These are phyloP conservation scores for Andrena minutula DNA, from an alignment of 2,888 invertebrate species.

Conservation along the genomic window DNA sequence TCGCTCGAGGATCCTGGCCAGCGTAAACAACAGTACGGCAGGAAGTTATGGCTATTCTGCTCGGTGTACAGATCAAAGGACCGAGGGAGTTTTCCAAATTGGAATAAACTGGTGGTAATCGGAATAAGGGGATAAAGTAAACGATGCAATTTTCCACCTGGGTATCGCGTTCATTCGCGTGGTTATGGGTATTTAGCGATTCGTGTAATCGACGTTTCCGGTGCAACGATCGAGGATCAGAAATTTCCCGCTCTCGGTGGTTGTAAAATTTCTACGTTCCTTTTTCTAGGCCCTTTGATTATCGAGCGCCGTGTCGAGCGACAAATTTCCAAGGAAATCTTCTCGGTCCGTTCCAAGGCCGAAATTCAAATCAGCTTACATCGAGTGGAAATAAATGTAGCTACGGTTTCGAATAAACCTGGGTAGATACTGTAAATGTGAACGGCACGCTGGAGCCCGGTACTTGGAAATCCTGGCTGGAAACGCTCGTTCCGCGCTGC, in stretches of 20 bases:
- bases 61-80: not conserved
- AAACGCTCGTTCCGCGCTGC: not conserved
- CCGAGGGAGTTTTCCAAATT: not conserved
- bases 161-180: not conserved
- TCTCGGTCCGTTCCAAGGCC: not conserved
- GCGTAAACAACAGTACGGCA: not conserved
- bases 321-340: constrained; percentile 10
- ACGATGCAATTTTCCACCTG: not conserved
- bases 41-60: not conserved
- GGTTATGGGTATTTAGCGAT: not conserved
- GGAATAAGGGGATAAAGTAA: not conserved
- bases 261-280: not conserved
- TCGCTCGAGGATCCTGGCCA: not conserved
- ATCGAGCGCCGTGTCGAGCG: not conserved
- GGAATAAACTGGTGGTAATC: not conserved
- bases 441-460: not conserved
- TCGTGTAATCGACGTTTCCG: not conserved
- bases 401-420: not conserved
- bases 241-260: not conserved
- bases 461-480: not conserved
- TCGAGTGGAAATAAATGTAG: constrained; percentile 11
- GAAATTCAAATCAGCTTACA: constrained; percentile 8
- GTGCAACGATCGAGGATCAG: not conserved
- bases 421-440: constrained; percentile 1
- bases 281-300: not conserved